Evolutionary conservation across 1,140 invertebrate genomes (phyloP), one percentile per base, ranked within the genome.

Genomic region (Conus ventricosus): DNA sequence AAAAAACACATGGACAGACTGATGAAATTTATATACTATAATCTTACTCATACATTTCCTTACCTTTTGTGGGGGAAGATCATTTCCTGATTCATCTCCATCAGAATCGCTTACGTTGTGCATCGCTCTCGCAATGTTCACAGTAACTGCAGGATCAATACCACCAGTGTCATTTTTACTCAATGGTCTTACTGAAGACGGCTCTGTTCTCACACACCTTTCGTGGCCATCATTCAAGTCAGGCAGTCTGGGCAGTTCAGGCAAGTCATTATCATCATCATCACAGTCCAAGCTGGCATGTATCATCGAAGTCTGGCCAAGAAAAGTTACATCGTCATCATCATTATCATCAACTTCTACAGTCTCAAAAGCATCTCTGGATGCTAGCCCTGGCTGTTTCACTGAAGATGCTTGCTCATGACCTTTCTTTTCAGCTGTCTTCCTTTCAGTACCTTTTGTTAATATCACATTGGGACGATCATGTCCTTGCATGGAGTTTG

Each of bases 1-100:
- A 39, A 39, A 39, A 39, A 39, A 39, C 39, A 3, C 39, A 39
- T 39, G 39, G 39, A 39, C 39, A 39, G 3, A 39, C 39, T 39
- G 39, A 39, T 39, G 39, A 39, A 39, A 39, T 39, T 39, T 39
- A 39, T 39, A 3, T 39, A 39, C 39, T 39, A 39, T 39, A 39
- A 39, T 39, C 39, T 39, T 39, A 39, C 39, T 39, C 39, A 39
- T 39, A 39, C 39, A 39, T 39, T 39, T 1, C 39, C 57, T 88
- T 67, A 88, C 87, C 87, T 39, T 25, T 63, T 82, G 60, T 17
- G 87, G 87, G 3, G 87, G 87, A 63, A 80, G 6, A 25, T 13
- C 55, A 20, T 60, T 57, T 25, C 82, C 82, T 67, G 82, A 55
- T 39, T 84, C 82, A 63, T 84, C 82, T 13, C 57, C 55, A 63